A percentile compares a stretch with the other conserved stretches of the same genome.
phyloP scores from a whole-genome alignment of 2,113 vertebrate species.

The Carassius carassius region DNA sequence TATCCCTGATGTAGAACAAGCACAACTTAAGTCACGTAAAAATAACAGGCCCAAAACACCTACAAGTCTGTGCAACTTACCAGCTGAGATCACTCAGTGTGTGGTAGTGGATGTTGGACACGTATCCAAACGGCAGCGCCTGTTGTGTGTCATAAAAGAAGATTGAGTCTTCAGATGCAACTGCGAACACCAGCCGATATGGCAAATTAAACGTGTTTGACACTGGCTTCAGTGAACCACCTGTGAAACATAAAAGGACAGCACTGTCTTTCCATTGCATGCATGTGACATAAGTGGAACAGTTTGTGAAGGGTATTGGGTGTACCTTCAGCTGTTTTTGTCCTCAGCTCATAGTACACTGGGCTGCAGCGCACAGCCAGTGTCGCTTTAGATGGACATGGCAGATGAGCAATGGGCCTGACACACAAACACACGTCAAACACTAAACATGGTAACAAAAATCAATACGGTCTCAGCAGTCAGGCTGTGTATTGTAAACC shows the following conservation, averaged over 20 bases:
- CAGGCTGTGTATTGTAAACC: background rate
- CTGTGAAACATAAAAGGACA: constrained; percentile 63
- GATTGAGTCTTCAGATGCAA: constrained; percentile 94
- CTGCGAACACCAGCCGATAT: constrained; percentile 93
- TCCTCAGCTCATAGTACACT: constrained; percentile 87
- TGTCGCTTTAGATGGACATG: constrained; percentile 89
- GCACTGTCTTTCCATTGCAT: background rate
- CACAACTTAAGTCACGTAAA: background rate
- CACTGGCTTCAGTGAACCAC: constrained; percentile 63
- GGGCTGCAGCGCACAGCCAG: constrained; percentile 96
- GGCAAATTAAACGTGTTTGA: constrained; percentile 79
- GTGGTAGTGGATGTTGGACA: constrained; percentile 97
- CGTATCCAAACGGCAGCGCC: constrained; percentile 87
- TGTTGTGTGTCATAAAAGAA: constrained; percentile 96
- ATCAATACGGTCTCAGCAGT: background rate
- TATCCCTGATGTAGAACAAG: no score
- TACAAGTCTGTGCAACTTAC: constrained; percentile 67
- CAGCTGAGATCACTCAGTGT: constrained; percentile 96
- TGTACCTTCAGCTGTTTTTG: constrained; percentile 75
- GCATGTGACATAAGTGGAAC: background rate
- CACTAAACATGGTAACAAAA: background rate
- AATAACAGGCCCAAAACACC: background rate
- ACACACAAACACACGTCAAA: constrained; percentile 36
- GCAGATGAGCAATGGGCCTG: constrained; percentile 91
- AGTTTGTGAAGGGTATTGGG: background rate